phyloP scores from a whole-genome alignment of 2,888 invertebrate species.

The Platynereis dumerilii region DNA sequence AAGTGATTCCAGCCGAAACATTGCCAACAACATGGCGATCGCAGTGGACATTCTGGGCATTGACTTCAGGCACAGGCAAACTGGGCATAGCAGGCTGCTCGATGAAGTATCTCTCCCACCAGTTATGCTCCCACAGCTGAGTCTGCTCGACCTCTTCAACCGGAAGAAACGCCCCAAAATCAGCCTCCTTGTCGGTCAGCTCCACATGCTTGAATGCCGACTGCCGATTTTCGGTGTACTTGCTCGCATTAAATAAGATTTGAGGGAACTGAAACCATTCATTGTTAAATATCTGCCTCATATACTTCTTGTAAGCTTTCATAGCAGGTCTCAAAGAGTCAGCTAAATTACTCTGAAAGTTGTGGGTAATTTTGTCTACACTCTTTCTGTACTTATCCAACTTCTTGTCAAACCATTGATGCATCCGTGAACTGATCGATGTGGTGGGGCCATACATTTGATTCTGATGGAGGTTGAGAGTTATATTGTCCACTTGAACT shows the following conservation, averaged over 20 bases:
- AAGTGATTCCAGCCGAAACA: conserved; percentile 5
- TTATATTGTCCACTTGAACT: conserved; percentile 23
- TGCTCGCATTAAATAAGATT: conserved; percentile 34
- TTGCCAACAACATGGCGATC: too few species aligned
- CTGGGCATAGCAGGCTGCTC: conserved; percentile 9
- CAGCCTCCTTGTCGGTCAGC: conserved; percentile 32
- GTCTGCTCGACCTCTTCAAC: conserved; percentile 38
- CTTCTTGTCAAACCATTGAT: conserved; percentile 20
- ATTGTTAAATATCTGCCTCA: conserved; percentile 46
- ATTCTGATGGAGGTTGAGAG: conserved; percentile 16
- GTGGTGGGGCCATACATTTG: conserved; percentile 24
- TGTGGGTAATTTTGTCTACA: conserved; percentile 19
- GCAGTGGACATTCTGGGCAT: neutral
- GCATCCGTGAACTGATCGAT: conserved; percentile 32
- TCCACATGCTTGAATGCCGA: conserved; percentile 10
- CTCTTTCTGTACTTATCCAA: conserved; percentile 18
- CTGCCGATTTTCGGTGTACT: conserved; percentile 15
- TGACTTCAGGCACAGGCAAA: conserved; percentile 12
- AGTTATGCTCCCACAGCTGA: conserved; percentile 34
- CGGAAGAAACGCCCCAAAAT: conserved; percentile 39
- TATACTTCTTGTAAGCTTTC: conserved; percentile 43
- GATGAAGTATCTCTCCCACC: conserved; percentile 36
- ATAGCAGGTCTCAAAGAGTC: conserved; percentile 23
- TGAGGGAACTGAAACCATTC: conserved; percentile 53
- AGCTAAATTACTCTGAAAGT: conserved; percentile 24